A percentile compares a stretch with the other conserved stretches of the same genome.
phyloP scores from a whole-genome alignment of 2,113 vertebrate species.

The Trogon surrucura region DNA sequence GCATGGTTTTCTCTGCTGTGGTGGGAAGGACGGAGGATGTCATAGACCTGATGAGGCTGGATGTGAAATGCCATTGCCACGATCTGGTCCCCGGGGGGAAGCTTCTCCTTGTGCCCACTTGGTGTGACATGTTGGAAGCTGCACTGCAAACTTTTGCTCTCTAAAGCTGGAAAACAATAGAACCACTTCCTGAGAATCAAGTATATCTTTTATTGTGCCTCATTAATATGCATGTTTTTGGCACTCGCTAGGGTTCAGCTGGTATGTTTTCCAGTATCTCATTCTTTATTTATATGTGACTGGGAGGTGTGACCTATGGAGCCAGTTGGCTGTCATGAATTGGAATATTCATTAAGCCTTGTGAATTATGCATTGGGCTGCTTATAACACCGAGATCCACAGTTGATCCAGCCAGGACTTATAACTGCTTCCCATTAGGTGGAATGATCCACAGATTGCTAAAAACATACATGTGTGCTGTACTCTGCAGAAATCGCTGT shows the following conservation, averaged over 20 bases:
- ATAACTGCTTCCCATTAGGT: slow-evolving; percentile 74
- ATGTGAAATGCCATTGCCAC: slow-evolving; percentile 50
- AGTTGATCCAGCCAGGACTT: slow-evolving; percentile 76
- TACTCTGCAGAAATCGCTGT: neutral
- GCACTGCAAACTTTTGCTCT: slow-evolving; percentile 65
- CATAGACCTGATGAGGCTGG: slow-evolving; percentile 56
- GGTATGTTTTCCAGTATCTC: slow-evolving; percentile 81
- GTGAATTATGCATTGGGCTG: slow-evolving; percentile 82
- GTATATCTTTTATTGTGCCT: slow-evolving; percentile 77
- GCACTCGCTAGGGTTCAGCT: slow-evolving; percentile 80
- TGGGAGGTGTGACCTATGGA: slow-evolving; percentile 81
- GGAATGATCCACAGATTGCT: slow-evolving; percentile 71
- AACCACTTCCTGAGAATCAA: slow-evolving; percentile 78
- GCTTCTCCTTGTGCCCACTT: neutral
- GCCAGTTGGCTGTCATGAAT: slow-evolving; percentile 84
- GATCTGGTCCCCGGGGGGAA: neutral
- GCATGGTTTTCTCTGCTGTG: slow-evolving; percentile 47
- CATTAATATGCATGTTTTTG: slow-evolving; percentile 83
- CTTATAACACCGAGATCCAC: slow-evolving; percentile 79
- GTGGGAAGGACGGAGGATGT: slow-evolving; percentile 54
- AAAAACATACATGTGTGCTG: slow-evolving; percentile 49
- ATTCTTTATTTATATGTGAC: slow-evolving; percentile 84
- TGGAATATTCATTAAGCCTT: slow-evolving; percentile 84
- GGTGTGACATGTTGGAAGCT: slow-evolving; percentile 38
- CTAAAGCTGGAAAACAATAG: slow-evolving; percentile 72